These are phyloP conservation scores for Neostethus bicornis DNA, from an alignment of 2,797 vertebrate genomes.

Conservation along the genomic window DNA sequence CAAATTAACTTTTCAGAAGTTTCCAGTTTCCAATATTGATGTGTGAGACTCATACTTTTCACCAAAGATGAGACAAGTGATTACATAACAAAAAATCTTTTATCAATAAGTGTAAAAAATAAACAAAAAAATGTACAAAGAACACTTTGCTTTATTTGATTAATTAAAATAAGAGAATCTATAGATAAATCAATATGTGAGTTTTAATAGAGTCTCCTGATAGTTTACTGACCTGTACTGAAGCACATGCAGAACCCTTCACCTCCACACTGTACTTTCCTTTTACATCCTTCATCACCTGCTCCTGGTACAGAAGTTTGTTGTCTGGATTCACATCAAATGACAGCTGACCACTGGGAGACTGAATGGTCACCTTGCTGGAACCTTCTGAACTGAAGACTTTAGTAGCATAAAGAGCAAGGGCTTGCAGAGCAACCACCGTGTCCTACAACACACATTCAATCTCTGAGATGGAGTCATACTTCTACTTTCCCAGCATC, in stretches of 20 bases:
- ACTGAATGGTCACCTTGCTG: constrained; percentile 74
- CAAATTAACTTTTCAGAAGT: too few species aligned
- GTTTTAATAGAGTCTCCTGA: too few species aligned
- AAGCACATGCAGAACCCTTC: constrained; percentile 77
- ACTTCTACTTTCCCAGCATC: too few species aligned
- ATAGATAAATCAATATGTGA: too few species aligned
- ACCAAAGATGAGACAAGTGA: too few species aligned
- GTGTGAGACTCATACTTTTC: too few species aligned
- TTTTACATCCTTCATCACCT: constrained; percentile 59
- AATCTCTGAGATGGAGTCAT: not conserved
- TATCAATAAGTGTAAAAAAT: too few species aligned
- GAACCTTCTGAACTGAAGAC: constrained; percentile 77
- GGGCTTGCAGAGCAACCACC: constrained; percentile 86
- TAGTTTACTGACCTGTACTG: constrained; percentile 77
- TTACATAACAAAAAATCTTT: too few species aligned
- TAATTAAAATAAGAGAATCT: too few species aligned
- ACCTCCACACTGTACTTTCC: constrained; percentile 73
- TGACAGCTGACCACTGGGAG: constrained; percentile 59
- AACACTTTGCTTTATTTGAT: too few species aligned
- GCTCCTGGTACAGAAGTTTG: constrained; percentile 83
- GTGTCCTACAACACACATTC: constrained; percentile 71
- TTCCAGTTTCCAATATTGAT: too few species aligned
- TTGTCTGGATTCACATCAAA: constrained; percentile 80
- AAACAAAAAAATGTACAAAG: too few species aligned
- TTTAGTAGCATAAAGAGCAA: constrained; percentile 82